phyloP scores from a whole-genome alignment of 2,797 vertebrate genomes.

The Schizothorax lantsangensis region DNA sequence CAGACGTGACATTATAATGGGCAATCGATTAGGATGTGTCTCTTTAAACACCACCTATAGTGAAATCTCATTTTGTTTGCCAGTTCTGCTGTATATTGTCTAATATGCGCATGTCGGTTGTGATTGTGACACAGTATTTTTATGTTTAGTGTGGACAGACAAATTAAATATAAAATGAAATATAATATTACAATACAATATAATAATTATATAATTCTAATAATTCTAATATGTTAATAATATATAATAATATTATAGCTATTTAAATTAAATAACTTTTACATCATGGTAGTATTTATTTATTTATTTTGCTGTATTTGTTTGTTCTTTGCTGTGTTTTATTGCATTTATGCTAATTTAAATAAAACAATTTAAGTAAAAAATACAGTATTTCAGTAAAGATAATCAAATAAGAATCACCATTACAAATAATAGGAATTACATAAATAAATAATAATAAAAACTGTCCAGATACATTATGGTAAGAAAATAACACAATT shows the following conservation, averaged over 20 bases:
- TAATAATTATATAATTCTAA: background rate
- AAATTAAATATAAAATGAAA: background rate
- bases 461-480: background rate
- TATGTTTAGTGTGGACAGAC: background rate
- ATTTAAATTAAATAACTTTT: background rate
- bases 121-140: background rate
- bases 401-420: background rate
- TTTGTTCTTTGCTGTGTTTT: background rate
- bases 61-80: background rate
- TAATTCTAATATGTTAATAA: background rate
- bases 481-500: background rate
- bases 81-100: background rate
- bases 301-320: background rate
- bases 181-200: no score
- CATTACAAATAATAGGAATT: background rate
- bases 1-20: background rate
- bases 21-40: background rate
- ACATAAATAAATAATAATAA: no score
- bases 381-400: background rate
- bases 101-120: background rate
- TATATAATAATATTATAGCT: background rate
- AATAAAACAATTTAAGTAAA: background rate
- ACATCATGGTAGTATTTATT: background rate
- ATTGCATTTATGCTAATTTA: background rate
- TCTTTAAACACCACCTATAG: background rate